These are phyloP conservation scores for Girardia tigrina DNA, from an alignment of 2,888 invertebrate species.

Conservation along the genomic window DNA sequence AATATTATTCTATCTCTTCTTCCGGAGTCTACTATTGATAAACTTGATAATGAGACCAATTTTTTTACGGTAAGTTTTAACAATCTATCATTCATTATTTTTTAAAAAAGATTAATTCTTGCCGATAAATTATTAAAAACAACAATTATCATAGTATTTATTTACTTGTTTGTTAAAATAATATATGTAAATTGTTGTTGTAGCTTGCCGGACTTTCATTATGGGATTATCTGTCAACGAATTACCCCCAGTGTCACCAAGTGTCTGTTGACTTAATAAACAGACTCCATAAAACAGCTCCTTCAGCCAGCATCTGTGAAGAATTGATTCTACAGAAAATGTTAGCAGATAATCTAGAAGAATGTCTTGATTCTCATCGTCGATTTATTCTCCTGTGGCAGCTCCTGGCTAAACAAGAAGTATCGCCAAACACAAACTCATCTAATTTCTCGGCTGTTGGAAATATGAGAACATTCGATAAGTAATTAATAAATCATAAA, in stretches of 20 bases:
- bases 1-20: neutral
- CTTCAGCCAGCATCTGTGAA: constrained; percentile 58
- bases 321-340: constrained; percentile 54
- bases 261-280: constrained; percentile 61
- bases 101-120: neutral
- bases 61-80: constrained; percentile 24
- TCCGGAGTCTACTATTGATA: neutral
- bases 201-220: constrained; percentile 55
- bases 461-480: constrained; percentile 55
- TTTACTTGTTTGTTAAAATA: neutral
- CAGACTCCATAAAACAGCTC: constrained; percentile 62
- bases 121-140: neutral
- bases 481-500: too few relatives aligned
- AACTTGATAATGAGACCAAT: constrained; percentile 21
- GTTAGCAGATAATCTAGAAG: constrained; percentile 20
- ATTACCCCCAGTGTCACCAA: constrained; percentile 55
- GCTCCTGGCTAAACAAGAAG: constrained; percentile 51
- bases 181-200: neutral
- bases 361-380: constrained; percentile 55
- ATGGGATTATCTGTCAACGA: constrained; percentile 60
- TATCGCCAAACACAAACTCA: neutral
- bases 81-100: neutral
- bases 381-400: constrained; percentile 64
- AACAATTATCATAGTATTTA: neutral
- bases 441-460: neutral